Conservation (phyloP, 2,888 invertebrate genomes). For the Dilophus febrilis region DNA sequence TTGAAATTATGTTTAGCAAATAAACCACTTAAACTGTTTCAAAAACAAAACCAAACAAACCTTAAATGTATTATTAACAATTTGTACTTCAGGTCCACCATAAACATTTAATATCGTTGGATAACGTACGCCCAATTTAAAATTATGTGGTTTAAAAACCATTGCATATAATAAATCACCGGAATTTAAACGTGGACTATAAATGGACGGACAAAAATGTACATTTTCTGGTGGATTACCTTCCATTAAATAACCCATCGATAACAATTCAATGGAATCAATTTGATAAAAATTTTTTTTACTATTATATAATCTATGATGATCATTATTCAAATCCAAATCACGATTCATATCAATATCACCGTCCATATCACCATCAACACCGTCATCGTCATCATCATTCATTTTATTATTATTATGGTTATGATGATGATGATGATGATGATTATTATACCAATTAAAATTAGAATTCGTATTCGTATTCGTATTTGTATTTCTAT, state of each 20-base stretch:
- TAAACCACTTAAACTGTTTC: neutral
- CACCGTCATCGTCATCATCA: constrained; percentile 39
- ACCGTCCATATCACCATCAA: too few species aligned
- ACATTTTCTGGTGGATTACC: constrained; percentile 38
- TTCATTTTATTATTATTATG: constrained; percentile 38
- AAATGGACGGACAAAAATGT: constrained; percentile 53
- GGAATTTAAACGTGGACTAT: constrained; percentile 46
- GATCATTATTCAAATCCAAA: too few species aligned
- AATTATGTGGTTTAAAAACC: constrained; percentile 72
- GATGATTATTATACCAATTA: too few species aligned
- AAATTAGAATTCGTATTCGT: too few species aligned
- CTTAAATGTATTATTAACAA: constrained; percentile 90
- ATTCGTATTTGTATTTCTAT: too few species aligned
- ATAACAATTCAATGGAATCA: constrained; percentile 46
- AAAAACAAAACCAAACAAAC: constrained; percentile 28
- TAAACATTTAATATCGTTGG: constrained; percentile 94
- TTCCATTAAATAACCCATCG: constrained; percentile 53
- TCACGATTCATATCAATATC: too few species aligned
- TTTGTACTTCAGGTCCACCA: constrained; percentile 95
- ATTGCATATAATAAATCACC: constrained; percentile 68
- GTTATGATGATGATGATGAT: too few species aligned
- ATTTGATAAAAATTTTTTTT: too few species aligned
- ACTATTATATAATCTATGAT: too few species aligned
- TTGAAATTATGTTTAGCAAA: neutral
- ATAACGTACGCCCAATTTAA: constrained; percentile 41